A percentile compares a stretch with the other conserved stretches of the same genome.
phyloP scores from a whole-genome alignment of 2,113 vertebrate genomes.

The Hippocampus guttulatus region DNA sequence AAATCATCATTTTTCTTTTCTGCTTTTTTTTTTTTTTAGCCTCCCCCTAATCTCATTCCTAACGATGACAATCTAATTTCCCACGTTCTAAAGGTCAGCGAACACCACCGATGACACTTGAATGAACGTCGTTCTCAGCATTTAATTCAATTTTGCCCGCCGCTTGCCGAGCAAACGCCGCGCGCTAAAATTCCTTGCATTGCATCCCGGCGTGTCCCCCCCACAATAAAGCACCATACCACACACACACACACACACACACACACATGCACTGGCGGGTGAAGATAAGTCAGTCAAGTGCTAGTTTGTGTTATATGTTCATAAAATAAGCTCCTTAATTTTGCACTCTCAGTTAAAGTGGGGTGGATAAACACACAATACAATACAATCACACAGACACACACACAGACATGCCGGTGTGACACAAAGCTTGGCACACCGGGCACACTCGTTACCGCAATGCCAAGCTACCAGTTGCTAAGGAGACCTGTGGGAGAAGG shows the following conservation, averaged over 20 bases:
- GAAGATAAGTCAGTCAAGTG: constrained; percentile 36
- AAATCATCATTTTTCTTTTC: neutral
- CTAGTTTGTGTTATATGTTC: constrained; percentile 40
- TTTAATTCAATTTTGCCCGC: constrained; percentile 72
- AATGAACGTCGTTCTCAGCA: constrained; percentile 74
- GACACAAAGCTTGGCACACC: constrained; percentile 71
- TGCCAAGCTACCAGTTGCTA: constrained; percentile 82
- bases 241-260: constrained; percentile 1
- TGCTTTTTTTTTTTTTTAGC: constrained; percentile 46
- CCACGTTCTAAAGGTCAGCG: constrained; percentile 76
- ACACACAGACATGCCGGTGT: constrained; percentile 57
- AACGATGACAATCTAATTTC: constrained; percentile 75
- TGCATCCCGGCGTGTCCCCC: constrained; percentile 39
- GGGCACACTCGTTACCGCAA: constrained; percentile 75
- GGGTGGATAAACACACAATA: constrained; percentile 16
- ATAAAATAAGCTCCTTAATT: constrained; percentile 33
- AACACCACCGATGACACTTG: constrained; percentile 76
- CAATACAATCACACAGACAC: neutral
- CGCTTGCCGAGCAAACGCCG: constrained; percentile 33
- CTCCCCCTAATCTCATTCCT: constrained; percentile 71
- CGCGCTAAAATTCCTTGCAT: constrained; percentile 66
- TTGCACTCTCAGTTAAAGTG: constrained; percentile 50
- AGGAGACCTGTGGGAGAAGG: constrained; percentile 81
- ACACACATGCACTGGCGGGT: constrained; percentile 1
- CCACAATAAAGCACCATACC: constrained; percentile 17